These are phyloP conservation scores for Myxocyprinus asiaticus DNA, from an alignment of 2,113 vertebrate species.

Conservation along the genomic window DNA sequence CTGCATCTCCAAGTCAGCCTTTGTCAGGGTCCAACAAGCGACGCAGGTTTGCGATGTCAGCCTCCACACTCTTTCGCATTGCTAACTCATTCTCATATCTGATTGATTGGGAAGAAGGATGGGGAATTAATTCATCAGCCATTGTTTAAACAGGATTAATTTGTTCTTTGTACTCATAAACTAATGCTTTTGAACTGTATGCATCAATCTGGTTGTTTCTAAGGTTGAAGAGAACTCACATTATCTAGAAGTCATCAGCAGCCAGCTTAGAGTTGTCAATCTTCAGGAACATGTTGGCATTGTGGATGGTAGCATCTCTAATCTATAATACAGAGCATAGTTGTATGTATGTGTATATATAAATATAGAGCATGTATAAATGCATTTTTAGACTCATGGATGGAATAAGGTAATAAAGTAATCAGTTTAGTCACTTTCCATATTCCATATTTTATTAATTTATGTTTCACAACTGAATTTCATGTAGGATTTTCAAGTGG, in stretches of 20 bases:
- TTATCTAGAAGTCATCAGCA: conserved; percentile 90
- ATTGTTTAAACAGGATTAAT: background rate
- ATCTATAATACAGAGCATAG: conserved; percentile 71
- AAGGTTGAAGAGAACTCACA: conserved; percentile 73
- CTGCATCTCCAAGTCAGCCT: conserved; percentile 88
- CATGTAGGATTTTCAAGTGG: too few species aligned
- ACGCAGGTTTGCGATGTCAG: conserved; percentile 84
- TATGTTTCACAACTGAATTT: too few species aligned
- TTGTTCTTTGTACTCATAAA: background rate
- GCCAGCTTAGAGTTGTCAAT: conserved; percentile 91
- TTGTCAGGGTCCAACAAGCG: conserved; percentile 84
- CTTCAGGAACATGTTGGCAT: conserved; percentile 84
- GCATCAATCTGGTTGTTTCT: background rate
- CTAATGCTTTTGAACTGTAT: background rate
- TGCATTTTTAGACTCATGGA: too few species aligned
- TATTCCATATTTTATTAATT: too few species aligned
- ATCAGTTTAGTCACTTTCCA: too few species aligned
- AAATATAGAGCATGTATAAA: too few species aligned
- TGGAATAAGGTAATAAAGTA: too few species aligned
- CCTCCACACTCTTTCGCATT: conserved; percentile 86
- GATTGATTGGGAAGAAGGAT: conserved; percentile 18
- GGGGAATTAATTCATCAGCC: background rate
- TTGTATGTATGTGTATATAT: too few species aligned
- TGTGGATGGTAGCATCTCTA: conserved; percentile 74
- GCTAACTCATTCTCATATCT: conserved; percentile 86